Evolutionary conservation across 1,140 invertebrate species (phyloP).

Genomic region (Drosophila leontia): DNA sequence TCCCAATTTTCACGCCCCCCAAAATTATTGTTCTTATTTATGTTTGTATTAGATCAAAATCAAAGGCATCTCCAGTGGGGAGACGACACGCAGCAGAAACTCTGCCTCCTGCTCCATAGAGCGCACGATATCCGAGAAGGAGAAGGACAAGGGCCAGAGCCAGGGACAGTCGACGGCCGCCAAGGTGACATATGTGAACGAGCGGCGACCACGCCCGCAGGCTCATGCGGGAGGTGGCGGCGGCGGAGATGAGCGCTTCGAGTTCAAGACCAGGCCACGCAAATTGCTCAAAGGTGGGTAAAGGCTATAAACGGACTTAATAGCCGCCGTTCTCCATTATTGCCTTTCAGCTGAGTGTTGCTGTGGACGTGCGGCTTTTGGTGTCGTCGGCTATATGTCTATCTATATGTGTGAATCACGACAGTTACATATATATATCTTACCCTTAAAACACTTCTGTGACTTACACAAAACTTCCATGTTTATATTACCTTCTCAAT

Average conservation of each 20-base stretch:
- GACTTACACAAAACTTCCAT: neutral
- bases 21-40: neutral
- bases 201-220: slow-evolving; percentile 86
- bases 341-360: slow-evolving; percentile 43
- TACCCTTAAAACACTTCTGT: neutral
- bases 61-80: slow-evolving; percentile 81
- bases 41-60: slow-evolving; percentile 65
- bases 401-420: too few relatives aligned
- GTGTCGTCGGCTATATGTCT: slow-evolving; percentile 1
- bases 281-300: slow-evolving; percentile 80
- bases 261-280: slow-evolving; percentile 80
- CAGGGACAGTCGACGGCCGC: slow-evolving; percentile 73
- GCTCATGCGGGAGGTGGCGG: slow-evolving; percentile 29
- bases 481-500: too few relatives aligned
- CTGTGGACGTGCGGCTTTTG: slow-evolving; percentile 58
- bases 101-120: slow-evolving; percentile 82
- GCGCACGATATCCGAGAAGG: slow-evolving; percentile 78
- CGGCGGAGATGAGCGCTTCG: slow-evolving; percentile 72
- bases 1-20: neutral
- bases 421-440: neutral
- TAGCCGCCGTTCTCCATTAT: slow-evolving; percentile 7
- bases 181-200: slow-evolving; percentile 87
- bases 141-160: slow-evolving; percentile 50
- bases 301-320: slow-evolving; percentile 3
- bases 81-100: slow-evolving; percentile 81